Evolutionary conservation across 2,113 vertebrate species (phyloP).

Genomic region (Crotalus viridis): DNA sequence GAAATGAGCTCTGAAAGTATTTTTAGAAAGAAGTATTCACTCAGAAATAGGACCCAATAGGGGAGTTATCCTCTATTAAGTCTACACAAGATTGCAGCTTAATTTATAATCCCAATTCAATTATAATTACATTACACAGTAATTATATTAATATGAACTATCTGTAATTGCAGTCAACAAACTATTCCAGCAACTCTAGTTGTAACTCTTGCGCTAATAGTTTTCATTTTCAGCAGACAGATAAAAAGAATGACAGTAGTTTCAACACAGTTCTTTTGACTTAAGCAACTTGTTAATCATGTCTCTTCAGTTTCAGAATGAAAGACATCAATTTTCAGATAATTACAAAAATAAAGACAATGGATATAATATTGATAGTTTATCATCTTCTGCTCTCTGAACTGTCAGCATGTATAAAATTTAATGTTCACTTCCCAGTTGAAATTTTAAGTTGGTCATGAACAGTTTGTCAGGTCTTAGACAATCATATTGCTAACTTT

Average conservation of each 20-base stretch:
- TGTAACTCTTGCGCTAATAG: neutral
- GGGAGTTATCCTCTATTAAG: neutral
- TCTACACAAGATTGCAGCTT: neutral
- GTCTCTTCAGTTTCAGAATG: neutral
- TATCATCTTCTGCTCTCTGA: neutral
- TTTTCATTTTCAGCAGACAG: neutral
- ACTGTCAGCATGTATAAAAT: neutral
- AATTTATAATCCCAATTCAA: neutral
- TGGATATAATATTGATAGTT: neutral
- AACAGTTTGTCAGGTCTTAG: neutral
- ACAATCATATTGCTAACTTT: neutral
- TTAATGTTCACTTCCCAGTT: neutral
- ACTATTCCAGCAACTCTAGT: neutral
- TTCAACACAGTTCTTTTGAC: neutral
- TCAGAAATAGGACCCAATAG: neutral
- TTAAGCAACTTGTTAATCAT: neutral
- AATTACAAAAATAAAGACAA: neutral
- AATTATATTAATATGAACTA: neutral
- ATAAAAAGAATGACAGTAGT: neutral
- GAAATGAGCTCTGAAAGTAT: neutral
- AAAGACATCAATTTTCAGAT: neutral
- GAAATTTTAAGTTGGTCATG: neutral
- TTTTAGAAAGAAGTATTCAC: slow-evolving; percentile 23
- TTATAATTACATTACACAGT: neutral
- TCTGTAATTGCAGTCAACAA: neutral